Base-by-base conservation (phyloP, 2,888 invertebrate species). In the Andrena chrysosceles region DNA sequence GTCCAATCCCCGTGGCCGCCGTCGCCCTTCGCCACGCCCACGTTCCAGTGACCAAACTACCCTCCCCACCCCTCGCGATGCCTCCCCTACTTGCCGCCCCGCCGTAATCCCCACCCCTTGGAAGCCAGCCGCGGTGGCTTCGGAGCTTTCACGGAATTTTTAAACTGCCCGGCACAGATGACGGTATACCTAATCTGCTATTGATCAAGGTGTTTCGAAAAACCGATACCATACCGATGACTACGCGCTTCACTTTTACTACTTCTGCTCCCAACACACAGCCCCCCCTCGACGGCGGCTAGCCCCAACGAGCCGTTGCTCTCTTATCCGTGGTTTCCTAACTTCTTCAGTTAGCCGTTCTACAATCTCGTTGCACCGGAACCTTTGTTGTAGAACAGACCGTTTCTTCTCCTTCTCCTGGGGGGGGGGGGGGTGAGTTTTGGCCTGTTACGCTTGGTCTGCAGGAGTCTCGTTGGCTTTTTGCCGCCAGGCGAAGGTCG, bases 101-200 rank as follows among this genome's bases (percentile, higher is more conserved):
- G 73, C 77, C 83, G 78, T 68, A 72, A 72, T 87, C 85, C 84
- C 89, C 76, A 68, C 85, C 84, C 85, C 73, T 54, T 0, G 42
- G 59, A 71, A 54, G 68, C 70, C 66, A 63, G 77, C 48, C 71
- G 71, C 89, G 86, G 90, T 89, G 90, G 92, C 92, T 92, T 93
- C 90, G 89, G 89, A 90, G 91, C 92, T 92, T 93, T 93, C 90
- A 92, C 89, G 91, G 91, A 91, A 92, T 93, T 93, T 93, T 93
- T 91, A 88, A 92, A 92, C 91, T 92, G 91, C 91, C 91, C 89
- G 87, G 89, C 89, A 90, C 91, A 92, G 92, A 92, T 93, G 92
- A 93, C 92, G 91, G 89, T 90, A 92, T 93, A n/a, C n/a, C n/a
- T n/a, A 93, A 93, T 93, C 93, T 92, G 89, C 91, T 92, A 92